phyloP scores from a whole-genome alignment of 2,113 vertebrate genomes.

The Melanerpes aurifrons region DNA sequence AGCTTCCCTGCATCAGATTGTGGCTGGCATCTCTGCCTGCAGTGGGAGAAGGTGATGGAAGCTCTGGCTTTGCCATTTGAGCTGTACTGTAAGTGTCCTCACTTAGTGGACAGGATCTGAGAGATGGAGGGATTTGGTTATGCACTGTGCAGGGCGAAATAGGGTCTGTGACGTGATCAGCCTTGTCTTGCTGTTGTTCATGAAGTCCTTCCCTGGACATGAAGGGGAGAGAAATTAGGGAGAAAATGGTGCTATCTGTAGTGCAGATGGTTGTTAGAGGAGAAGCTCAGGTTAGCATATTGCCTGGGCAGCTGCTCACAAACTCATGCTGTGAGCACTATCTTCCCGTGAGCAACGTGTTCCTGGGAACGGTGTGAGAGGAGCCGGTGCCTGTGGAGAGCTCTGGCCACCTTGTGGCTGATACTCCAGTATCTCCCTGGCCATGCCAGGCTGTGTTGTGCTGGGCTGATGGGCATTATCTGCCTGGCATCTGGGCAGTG shows the following conservation, averaged over 20 bases:
- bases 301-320: rapidly evolving
- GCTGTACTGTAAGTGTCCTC: background rate
- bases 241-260: rapidly evolving
- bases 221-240: background rate
- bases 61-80: background rate
- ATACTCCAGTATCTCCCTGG: background rate
- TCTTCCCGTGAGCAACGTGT: rapidly evolving
- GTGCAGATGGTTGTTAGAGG: background rate
- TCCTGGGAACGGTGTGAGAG: background rate
- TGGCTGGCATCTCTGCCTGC: background rate
- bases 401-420: background rate
- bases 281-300: background rate
- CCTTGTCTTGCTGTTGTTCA: background rate
- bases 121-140: background rate
- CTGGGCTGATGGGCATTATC: rapidly evolving
- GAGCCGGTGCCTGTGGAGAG: background rate
- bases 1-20: background rate
- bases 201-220: background rate
- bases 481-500: background rate
- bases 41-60: rapidly evolving
- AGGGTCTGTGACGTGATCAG: background rate
- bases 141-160: background rate
- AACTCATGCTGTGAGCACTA: background rate
- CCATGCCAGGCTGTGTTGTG: background rate
- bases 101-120: background rate